Base-by-base conservation (phyloP, 2,113 vertebrate species). In the Syngnathus floridae region DNA sequence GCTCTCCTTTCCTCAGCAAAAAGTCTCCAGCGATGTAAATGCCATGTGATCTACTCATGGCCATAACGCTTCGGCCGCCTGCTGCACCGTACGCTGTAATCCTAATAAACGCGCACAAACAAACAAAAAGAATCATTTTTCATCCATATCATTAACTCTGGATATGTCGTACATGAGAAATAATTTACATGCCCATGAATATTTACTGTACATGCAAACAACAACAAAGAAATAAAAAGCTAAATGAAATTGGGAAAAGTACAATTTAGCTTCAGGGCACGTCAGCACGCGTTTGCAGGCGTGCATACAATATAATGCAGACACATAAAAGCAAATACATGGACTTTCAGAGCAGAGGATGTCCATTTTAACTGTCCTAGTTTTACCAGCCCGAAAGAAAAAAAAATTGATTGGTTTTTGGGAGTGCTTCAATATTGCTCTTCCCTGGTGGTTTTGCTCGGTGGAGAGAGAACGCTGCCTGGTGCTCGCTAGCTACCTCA, bases 81-180 rank as follows among this genome's bases (percentile, higher is more conserved):
- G 95, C 95, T 1, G 97, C 96, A 71, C 95, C 96, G 0, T 94
- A 98, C 37, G 93, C 93, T 0, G 93, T 95, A 86, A 99, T 95
- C 84, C 97, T 99, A 88, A 4, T 37, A 37, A 45, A 36, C 14
- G 12, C 1, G 4, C 45, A n/a, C 17, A 48, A 21, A 17, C 43
- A 45, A 45, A 14, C 12, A 45, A 13, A 45, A 26, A 70, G 17
- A 66, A 51, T 49, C 4, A 37, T 16, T 13, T 6, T 51, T 8
- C 35, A 21, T 49, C 36, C 19, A 36, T 64, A 14, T 48, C 19
- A 36, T 56, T 55, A 55, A 55, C 26, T 35, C 1, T 35, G 13
- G 13, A 56, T 26, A n/a, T 1, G 5, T 26, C 26, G 10, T 26
- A 21, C 26, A 54, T 1, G 3, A 54, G 12, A 26, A 54, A 54